phyloP scores from a whole-genome alignment of 1,140 invertebrate species.

The Acromyrmex charruanus region DNA sequence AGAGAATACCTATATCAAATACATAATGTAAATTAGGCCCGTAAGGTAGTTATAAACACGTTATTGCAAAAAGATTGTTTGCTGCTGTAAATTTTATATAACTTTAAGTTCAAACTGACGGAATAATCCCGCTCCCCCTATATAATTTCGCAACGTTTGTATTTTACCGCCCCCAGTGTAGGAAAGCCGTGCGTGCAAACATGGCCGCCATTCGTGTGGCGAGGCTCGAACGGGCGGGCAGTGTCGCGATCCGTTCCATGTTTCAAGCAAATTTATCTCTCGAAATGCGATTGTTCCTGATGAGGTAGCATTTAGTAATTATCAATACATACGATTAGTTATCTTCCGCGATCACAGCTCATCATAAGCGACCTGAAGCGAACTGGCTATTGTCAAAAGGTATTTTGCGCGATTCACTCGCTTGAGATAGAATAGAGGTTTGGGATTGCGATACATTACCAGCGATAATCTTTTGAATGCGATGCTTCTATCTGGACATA shows the following conservation, averaged over 20 bases:
- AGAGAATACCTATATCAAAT: too few species aligned
- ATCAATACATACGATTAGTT: background rate
- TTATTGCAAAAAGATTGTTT: too few species aligned
- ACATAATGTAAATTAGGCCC: too few species aligned
- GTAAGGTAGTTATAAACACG: too few species aligned
- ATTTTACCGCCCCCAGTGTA: background rate
- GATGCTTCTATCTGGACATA: background rate
- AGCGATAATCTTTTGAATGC: background rate
- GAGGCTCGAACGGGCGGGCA: background rate
- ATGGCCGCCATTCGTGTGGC: background rate
- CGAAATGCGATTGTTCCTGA: background rate
- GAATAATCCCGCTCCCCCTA: too few species aligned
- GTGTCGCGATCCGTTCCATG: background rate
- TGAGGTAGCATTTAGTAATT: background rate
- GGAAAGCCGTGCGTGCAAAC: background rate
- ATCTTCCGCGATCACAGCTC: background rate
- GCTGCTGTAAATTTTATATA: too few species aligned
- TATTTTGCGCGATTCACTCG: background rate
- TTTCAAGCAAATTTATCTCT: background rate
- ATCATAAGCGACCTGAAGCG: background rate
- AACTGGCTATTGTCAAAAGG: background rate
- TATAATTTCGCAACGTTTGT: background rate
- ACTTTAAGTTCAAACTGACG: too few species aligned
- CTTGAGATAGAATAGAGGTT: background rate
- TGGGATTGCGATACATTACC: background rate